phyloP scores from a whole-genome alignment of 2,797 vertebrate species.

The Siniperca obscura region DNA sequence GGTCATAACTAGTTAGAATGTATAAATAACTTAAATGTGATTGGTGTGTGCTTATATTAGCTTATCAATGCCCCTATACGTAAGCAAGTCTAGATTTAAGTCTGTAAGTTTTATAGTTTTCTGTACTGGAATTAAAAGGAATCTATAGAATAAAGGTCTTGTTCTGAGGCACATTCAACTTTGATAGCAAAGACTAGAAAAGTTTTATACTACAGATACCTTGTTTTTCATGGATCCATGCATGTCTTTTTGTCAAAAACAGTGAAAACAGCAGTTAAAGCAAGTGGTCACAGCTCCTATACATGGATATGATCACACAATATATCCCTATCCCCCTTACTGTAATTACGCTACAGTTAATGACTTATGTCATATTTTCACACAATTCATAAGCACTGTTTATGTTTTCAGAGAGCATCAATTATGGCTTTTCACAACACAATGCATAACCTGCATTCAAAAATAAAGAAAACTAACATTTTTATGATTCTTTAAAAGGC shows the following conservation, averaged over 20 bases:
- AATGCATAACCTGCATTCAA: not conserved
- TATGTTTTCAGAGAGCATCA: not conserved
- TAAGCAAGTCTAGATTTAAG: not conserved
- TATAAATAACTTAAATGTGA: not conserved
- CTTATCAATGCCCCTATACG: too few relatives aligned
- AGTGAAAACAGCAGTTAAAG: not conserved
- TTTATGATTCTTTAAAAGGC: constrained; percentile 1
- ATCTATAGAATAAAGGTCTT: not conserved
- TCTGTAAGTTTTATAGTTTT: not conserved
- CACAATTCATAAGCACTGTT: not conserved
- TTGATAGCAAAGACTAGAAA: not conserved
- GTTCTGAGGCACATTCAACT: not conserved
- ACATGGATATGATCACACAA: not conserved
- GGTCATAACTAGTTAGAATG: not conserved
- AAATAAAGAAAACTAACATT: not conserved
- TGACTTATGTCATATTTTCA: constrained; percentile 21
- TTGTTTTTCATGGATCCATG: not conserved
- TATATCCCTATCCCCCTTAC: not conserved
- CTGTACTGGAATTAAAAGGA: not conserved
- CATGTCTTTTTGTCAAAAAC: not conserved
- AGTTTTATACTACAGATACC: not conserved
- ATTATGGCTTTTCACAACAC: constrained; percentile 1
- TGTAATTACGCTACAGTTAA: constrained; percentile 8
- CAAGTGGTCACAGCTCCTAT: not conserved
- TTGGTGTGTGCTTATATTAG: not conserved